A percentile compares a stretch with the other conserved stretches of the same genome.
Conservation (phyloP, 2,888 invertebrate genomes). For the Drosophila incognita region DNA sequence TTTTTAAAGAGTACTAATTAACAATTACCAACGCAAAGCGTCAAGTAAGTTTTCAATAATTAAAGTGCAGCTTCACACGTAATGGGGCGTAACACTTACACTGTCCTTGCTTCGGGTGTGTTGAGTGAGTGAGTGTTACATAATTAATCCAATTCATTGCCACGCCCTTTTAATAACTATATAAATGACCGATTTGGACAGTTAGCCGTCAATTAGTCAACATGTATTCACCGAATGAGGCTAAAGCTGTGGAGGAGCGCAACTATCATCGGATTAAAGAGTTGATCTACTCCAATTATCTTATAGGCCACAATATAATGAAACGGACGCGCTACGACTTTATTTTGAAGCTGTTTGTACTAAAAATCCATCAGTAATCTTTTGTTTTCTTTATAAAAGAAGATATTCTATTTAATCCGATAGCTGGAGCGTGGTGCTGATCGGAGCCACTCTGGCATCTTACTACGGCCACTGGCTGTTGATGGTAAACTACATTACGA, state of each 20-base stretch:
- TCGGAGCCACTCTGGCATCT: slow-evolving; percentile 47
- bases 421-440: slow-evolving; percentile 68
- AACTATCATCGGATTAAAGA: slow-evolving; percentile 70
- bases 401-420: not conserved
- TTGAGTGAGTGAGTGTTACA: slow-evolving; percentile 6
- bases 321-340: slow-evolving; percentile 53
- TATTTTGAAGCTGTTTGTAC: slow-evolving; percentile 57
- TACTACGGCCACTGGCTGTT: slow-evolving; percentile 73
- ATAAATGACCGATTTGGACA: slow-evolving; percentile 60
- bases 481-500: slow-evolving; percentile 45
- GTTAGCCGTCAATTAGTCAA: slow-evolving; percentile 59
- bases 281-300: slow-evolving; percentile 61
- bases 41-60: slow-evolving; percentile 55
- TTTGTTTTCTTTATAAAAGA: not conserved
- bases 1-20: slow-evolving; percentile 20
- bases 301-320: slow-evolving; percentile 72
- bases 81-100: slow-evolving; percentile 57
- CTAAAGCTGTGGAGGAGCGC: slow-evolving; percentile 42
- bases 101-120: slow-evolving; percentile 5
- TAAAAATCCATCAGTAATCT: not conserved
- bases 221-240: slow-evolving; percentile 66
- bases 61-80: slow-evolving; percentile 65
- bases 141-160: slow-evolving; percentile 51
- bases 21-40: slow-evolving; percentile 2
- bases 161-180: slow-evolving; percentile 55